Conservation (phyloP, 2,113 vertebrate genomes). For the Thunnus thynnus region DNA sequence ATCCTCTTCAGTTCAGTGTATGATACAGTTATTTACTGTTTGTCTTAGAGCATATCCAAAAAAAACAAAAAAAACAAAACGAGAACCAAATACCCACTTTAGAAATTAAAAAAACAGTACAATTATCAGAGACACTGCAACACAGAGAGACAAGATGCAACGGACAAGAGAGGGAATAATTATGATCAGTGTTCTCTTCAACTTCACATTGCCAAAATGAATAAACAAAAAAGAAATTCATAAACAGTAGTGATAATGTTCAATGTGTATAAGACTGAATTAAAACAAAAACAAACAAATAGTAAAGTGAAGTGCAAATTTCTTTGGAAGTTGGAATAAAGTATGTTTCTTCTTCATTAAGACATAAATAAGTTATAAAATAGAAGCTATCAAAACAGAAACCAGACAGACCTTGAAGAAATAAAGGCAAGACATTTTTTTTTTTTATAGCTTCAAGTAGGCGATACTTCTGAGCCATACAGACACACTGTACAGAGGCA, state of each 20-base stretch:
- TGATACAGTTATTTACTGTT: constrained; percentile 94
- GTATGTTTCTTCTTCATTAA: constrained; percentile 83
- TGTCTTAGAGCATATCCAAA: constrained; percentile 87
- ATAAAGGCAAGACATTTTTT: constrained; percentile 89
- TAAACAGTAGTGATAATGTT: constrained; percentile 72
- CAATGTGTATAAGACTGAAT: constrained; percentile 74
- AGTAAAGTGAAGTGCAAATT: constrained; percentile 95
- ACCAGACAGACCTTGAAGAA: constrained; percentile 79
- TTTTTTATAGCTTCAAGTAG: constrained; percentile 94
- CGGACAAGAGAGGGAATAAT: constrained; percentile 82
- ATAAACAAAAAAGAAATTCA: constrained; percentile 37
- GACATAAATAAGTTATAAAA: constrained; percentile 88
- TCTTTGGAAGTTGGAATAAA: constrained; percentile 97
- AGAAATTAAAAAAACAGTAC: constrained; percentile 86
- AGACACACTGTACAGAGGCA: constrained; percentile 52
- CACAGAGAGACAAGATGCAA: constrained; percentile 87
- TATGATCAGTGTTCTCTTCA: constrained; percentile 84
- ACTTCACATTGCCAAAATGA: constrained; percentile 82
- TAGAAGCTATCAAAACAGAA: constrained; percentile 81
- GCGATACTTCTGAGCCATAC: constrained; percentile 77
- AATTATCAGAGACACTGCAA: constrained; percentile 90
- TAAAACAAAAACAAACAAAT: constrained; percentile 79
- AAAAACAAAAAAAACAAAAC: constrained; percentile 52
- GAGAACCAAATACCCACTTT: constrained; percentile 83
- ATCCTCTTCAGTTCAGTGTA: constrained; percentile 90